Evolutionary conservation across 2,797 vertebrate genomes (phyloP).

Genomic region (Orestias chungarensis): DNA sequence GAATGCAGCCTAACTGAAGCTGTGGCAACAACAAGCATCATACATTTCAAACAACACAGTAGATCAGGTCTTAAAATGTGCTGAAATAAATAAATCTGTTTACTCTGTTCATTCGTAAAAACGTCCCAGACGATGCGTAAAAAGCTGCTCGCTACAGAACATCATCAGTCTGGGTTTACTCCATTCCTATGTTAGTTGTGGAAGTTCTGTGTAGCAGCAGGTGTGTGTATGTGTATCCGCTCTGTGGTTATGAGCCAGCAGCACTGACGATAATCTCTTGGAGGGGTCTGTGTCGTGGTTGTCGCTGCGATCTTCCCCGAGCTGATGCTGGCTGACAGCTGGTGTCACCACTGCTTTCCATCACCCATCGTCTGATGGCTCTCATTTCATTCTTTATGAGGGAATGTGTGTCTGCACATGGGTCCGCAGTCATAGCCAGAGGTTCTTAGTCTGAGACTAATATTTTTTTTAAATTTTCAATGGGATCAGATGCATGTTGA

Average conservation of each 20-base stretch:
- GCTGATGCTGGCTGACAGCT: constrained; percentile 76
- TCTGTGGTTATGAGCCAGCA: constrained; percentile 50
- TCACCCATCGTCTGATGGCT: constrained; percentile 68
- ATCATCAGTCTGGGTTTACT: constrained; percentile 1
- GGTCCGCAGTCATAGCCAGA: constrained; percentile 20
- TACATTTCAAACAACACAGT: too few species aligned
- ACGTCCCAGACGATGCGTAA: neutral
- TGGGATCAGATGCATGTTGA: neutral
- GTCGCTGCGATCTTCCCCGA: constrained; percentile 72
- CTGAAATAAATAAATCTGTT: too few species aligned
- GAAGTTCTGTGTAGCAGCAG: constrained; percentile 15
- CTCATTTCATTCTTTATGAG: constrained; percentile 50
- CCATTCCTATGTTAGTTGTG: constrained; percentile 8
- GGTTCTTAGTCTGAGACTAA: neutral
- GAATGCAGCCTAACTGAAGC: too few species aligned
- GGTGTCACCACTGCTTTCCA: constrained; percentile 73
- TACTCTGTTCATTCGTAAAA: constrained; percentile 4
- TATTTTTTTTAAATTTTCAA: neutral
- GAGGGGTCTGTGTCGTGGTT: constrained; percentile 77
- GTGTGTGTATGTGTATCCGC: constrained; percentile 7
- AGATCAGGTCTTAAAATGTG: too few species aligned
- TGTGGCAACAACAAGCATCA: too few species aligned
- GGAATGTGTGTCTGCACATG: constrained; percentile 47
- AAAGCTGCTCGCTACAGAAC: neutral
- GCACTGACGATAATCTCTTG: constrained; percentile 74